Conservation (phyloP, 1,140 invertebrate genomes). For the Brachionus koreanus region DNA sequence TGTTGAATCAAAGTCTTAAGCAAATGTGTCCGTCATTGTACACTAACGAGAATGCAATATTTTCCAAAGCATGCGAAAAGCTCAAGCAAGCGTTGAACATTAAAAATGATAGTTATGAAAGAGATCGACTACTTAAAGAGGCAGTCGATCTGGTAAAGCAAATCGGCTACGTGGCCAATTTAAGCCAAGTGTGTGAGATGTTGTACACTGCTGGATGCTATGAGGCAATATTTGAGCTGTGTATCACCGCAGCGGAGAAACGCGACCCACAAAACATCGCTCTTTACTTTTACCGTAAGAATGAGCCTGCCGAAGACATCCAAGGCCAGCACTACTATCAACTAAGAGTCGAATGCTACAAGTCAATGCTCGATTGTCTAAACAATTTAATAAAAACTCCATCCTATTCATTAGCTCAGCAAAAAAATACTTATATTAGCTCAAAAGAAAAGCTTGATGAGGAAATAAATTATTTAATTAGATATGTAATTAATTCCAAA, state of each 20-base stretch:
- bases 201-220: slow-evolving; percentile 64
- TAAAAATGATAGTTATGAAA: slow-evolving; percentile 28
- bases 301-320: slow-evolving; percentile 71
- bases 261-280: slow-evolving; percentile 82
- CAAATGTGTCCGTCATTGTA: slow-evolving; percentile 89
- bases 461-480: slow-evolving; percentile 59
- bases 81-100: slow-evolving; percentile 36
- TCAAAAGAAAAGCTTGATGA: slow-evolving; percentile 52
- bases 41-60: slow-evolving; percentile 87
- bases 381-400: slow-evolving; percentile 72
- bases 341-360: slow-evolving; percentile 78
- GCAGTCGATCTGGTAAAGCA: slow-evolving; percentile 25
- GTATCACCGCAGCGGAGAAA: slow-evolving; percentile 74
- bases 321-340: slow-evolving; percentile 53
- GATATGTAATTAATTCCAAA: slow-evolving; percentile 59
- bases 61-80: slow-evolving; percentile 65
- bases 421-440: slow-evolving; percentile 51
- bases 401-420: slow-evolving; percentile 49
- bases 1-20: slow-evolving; percentile 78
- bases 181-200: slow-evolving; percentile 63
- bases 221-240: slow-evolving; percentile 80
- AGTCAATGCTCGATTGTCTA: slow-evolving; percentile 74
- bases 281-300: slow-evolving; percentile 79
- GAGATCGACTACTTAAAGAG: slow-evolving; percentile 14
- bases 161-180: slow-evolving; percentile 70